Conservation (phyloP, 2,113 vertebrate species). For the Dicentrarchus labrax region DNA sequence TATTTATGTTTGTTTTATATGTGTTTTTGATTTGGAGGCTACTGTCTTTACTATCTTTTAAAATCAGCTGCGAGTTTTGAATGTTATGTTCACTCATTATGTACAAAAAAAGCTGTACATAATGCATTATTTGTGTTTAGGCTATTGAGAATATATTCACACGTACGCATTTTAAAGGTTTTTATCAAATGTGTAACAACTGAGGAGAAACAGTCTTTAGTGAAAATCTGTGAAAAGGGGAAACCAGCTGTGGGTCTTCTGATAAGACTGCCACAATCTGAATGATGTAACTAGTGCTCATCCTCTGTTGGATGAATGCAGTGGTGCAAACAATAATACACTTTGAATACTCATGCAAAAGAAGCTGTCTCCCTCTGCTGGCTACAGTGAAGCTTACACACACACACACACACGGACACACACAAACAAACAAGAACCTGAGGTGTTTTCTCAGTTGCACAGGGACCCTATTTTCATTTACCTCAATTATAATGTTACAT, state of each 20-base stretch:
- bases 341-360: background rate
- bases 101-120: background rate
- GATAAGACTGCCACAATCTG: background rate
- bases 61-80: background rate
- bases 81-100: background rate
- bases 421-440: background rate
- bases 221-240: background rate
- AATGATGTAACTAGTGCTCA: conserved; percentile 14
- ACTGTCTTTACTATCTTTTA: background rate
- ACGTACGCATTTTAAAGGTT: background rate
- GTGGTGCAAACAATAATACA: background rate
- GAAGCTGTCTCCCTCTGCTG: conserved; percentile 75
- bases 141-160: background rate
- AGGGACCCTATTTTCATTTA: background rate
- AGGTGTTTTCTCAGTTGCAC: background rate
- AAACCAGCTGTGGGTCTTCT: background rate
- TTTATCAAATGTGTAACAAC: background rate
- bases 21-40: background rate
- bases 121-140: background rate
- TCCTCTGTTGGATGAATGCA: background rate
- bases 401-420: background rate
- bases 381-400: background rate
- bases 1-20: background rate
- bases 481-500: background rate
- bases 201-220: background rate